phyloP scores from a whole-genome alignment of 2,888 invertebrate species.

The Eupithecia pulchellata region DNA sequence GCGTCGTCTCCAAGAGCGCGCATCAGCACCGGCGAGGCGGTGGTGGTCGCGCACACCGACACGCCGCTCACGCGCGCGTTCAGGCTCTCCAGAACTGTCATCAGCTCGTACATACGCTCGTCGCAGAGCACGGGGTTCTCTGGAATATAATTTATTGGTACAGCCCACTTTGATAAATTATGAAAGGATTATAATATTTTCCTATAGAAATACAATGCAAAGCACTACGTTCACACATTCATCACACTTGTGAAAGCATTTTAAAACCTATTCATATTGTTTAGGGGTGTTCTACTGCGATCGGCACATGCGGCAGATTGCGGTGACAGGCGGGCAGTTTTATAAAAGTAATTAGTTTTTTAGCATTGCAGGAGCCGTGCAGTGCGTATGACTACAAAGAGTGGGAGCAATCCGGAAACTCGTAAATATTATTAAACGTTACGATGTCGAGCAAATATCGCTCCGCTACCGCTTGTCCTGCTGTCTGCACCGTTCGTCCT shows the following conservation, averaged over 20 bases:
- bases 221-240: not conserved
- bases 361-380: not conserved
- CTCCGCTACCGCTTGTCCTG: not conserved
- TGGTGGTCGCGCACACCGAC: slow-evolving; percentile 82
- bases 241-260: not conserved
- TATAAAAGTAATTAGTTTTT: not conserved
- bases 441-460: not conserved
- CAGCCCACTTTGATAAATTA: not conserved
- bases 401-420: not conserved
- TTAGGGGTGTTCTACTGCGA: not conserved
- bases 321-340: not conserved
- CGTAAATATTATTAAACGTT: not conserved
- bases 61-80: slow-evolving; percentile 90
- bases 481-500: not conserved
- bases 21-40: slow-evolving; percentile 66
- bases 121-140: slow-evolving; percentile 94
- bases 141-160: slow-evolving; percentile 67
- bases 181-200: not conserved
- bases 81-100: slow-evolving; percentile 88
- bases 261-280: not conserved
- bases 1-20: slow-evolving; percentile 75
- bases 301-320: not conserved
- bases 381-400: not conserved
- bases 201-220: not conserved
- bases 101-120: slow-evolving; percentile 89